Evolutionary conservation across 2,113 vertebrate genomes (phyloP).

Genomic region (Octodon degus): DNA sequence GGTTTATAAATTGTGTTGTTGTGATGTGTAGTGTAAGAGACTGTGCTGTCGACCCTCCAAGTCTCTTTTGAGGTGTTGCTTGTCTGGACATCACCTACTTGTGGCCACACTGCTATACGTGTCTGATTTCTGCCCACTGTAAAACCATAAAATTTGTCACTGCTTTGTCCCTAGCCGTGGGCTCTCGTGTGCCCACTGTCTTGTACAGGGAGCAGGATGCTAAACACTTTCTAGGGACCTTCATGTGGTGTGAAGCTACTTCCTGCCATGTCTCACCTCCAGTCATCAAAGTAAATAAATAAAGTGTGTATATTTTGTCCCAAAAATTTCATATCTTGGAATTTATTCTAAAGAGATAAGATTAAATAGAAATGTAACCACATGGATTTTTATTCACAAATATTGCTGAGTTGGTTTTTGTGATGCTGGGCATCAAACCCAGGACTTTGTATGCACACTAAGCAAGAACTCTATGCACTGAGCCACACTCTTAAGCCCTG

Average conservation of each 20-base stretch:
- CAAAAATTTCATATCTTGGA: neutral
- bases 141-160: neutral
- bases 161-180: neutral
- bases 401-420: too few species aligned
- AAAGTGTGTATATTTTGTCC: neutral
- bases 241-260: neutral
- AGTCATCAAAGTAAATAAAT: too few species aligned
- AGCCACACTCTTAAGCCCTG: too few species aligned
- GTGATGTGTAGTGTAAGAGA: neutral
- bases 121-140: neutral
- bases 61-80: neutral
- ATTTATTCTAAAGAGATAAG: neutral
- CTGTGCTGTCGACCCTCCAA: neutral
- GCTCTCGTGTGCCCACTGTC: neutral
- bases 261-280: neutral
- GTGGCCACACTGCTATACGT: neutral
- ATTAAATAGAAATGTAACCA: neutral
- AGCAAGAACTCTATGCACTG: too few species aligned
- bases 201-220: neutral
- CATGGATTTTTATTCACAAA: too few species aligned
- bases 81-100: neutral
- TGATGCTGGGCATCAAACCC: too few species aligned
- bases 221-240: neutral
- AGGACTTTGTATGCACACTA: too few species aligned
- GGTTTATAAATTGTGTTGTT: neutral